phyloP scores from a whole-genome alignment of 2,113 vertebrate species.

The Smithornis capensis region DNA sequence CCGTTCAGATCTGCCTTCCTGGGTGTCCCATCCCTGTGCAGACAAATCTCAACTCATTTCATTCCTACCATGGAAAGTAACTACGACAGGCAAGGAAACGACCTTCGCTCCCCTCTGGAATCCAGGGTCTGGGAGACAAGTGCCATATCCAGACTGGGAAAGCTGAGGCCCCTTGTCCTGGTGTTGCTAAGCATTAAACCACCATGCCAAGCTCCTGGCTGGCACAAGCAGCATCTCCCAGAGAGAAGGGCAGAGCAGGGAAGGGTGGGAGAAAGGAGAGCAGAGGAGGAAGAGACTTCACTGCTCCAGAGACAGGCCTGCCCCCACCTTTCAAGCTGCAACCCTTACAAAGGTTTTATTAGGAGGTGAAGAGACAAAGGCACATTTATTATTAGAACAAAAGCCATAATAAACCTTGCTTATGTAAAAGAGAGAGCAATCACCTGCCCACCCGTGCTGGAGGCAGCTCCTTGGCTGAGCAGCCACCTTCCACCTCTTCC shows the following conservation, averaged over 20 bases:
- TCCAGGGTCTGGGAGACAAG: background rate
- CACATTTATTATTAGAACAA: slow-evolving; percentile 24
- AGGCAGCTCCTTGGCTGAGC: background rate
- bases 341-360: background rate
- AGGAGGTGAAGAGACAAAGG: background rate
- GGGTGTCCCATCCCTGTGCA: background rate
- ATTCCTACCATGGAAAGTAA: background rate
- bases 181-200: background rate
- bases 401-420: background rate
- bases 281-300: background rate
- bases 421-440: background rate
- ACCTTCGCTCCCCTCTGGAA: rapidly evolving
- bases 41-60: background rate
- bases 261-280: background rate
- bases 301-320: background rate
- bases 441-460: background rate
- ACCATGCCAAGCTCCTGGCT: rapidly evolving
- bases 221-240: background rate
- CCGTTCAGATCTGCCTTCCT: background rate
- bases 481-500: background rate
- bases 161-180: rapidly evolving
- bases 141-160: rapidly evolving
- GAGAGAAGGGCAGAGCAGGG: background rate
- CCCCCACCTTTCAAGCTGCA: background rate
- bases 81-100: rapidly evolving